Conservation (phyloP, 1,140 invertebrate genomes). For the Drosophila nebulosa region DNA sequence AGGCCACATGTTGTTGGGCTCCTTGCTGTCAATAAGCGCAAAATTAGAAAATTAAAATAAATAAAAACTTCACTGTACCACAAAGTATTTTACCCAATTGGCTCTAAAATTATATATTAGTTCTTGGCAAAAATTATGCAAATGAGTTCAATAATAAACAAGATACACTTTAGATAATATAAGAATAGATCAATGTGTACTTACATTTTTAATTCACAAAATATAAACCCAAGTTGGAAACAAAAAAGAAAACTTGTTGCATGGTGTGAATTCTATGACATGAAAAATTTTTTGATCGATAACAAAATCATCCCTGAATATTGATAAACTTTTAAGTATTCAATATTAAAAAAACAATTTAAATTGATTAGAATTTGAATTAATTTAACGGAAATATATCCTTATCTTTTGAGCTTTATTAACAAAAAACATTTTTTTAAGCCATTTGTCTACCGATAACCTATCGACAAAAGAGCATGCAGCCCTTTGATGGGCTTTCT, state of each 20-base stretch:
- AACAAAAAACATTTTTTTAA: too few species aligned
- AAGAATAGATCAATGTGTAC: not conserved
- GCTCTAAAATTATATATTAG: not conserved
- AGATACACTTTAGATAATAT: too few species aligned
- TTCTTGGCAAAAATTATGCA: not conserved
- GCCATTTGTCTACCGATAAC: not conserved
- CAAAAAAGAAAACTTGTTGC: not conserved
- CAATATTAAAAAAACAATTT: too few species aligned
- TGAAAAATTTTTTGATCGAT: not conserved
- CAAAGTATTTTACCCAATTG: not conserved
- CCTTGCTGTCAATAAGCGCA: not conserved
- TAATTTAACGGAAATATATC: too few species aligned
- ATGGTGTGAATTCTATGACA: not conserved
- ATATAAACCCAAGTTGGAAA: not conserved
- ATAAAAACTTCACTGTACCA: not conserved
- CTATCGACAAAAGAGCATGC: not conserved
- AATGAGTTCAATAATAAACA: not conserved
- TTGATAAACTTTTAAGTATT: too few species aligned
- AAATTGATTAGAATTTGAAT: too few species aligned
- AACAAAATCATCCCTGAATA: not conserved
- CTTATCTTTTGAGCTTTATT: too few species aligned
- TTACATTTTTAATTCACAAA: not conserved
- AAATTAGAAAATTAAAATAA: not conserved
- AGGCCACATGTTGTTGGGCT: slow-evolving; percentile 32
- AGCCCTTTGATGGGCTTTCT: not conserved